Evolutionary conservation across 2,797 vertebrate genomes (phyloP).

Genomic region (Notolabrus celidotus): DNA sequence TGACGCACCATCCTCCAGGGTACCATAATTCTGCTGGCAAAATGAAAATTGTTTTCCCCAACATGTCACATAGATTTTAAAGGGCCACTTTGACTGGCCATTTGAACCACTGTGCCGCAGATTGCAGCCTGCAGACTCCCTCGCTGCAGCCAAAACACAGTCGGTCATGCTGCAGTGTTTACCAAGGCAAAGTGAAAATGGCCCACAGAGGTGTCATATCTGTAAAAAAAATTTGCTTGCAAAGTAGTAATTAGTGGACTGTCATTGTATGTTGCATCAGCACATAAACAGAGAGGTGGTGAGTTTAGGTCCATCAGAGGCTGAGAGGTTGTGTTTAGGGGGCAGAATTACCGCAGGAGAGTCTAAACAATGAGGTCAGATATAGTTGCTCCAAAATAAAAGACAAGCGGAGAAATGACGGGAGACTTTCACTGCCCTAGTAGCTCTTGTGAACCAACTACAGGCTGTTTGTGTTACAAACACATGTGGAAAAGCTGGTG

Average conservation of each 20-base stretch:
- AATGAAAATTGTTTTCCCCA: conserved; percentile 47
- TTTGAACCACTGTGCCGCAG: conserved; percentile 37
- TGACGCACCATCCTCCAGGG: conserved; percentile 39
- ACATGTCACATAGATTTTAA: conserved; percentile 48
- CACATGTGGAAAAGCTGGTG: conserved; percentile 15
- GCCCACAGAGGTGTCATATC: conserved; percentile 57
- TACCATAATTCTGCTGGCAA: conserved; percentile 39
- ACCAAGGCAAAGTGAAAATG: conserved; percentile 43
- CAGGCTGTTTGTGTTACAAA: conserved; percentile 30
- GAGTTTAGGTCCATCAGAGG: conserved; percentile 36
- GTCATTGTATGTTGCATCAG: conserved; percentile 50
- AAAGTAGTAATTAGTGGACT: conserved; percentile 47
- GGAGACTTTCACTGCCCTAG: too few relatives aligned
- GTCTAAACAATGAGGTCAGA: conserved; percentile 72
- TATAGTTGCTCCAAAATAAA: conserved; percentile 36
- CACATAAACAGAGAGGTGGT: conserved; percentile 52
- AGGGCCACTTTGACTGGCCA: conserved; percentile 35
- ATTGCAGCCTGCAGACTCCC: conserved; percentile 19
- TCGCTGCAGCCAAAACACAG: conserved; percentile 40
- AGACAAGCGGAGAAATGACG: background rate
- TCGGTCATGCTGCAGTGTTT: conserved; percentile 43
- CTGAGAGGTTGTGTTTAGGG: conserved; percentile 32
- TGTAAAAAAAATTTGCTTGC: conserved; percentile 54
- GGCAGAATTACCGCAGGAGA: conserved; percentile 48
- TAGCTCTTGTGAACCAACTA: background rate